Evolutionary conservation across 2,797 vertebrate genomes (phyloP), one percentile per base, ranked within the genome.

Genomic region (Okamejei kenojei): DNA sequence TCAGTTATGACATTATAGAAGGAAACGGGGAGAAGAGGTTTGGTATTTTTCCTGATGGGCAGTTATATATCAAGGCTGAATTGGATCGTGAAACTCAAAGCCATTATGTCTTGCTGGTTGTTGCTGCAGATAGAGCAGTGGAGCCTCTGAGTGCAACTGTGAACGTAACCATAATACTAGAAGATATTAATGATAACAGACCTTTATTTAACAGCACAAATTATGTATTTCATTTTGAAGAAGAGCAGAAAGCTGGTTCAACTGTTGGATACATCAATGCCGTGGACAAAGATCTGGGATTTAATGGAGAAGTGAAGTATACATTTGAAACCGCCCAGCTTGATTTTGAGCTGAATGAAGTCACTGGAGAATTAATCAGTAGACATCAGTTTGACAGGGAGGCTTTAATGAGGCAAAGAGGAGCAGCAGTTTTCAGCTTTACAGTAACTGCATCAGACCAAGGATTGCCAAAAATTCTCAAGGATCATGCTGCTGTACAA

Each of bases 171-270:
- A 96, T 99, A 8, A 97, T 99, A 94, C 95, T 99, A 21, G 98
- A 99, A 74, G 99, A 99, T 65, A 98, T 99, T 1, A 99, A 99
- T 63, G 99, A 99, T 93, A 99, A 99, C 93, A 97, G 98, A 0
- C 99, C 99, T 1, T 96, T 99, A 82, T 99, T 99, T 94, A 99
- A 99, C 95, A 99, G 98, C 95, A 99, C 98, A 26, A 99, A 97
- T 95, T 99, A 99, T 1, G 98, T 99, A 9, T 99, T 99, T 95
- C 97, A 97, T 93, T 99, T 99, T 94, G 97, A 98, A 94, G 99
- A 99, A 93, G 99, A 99, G 93, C 98, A 98, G 95, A 95, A 93
- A 65, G 96, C 97, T 23, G 98, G 98, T 0, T 98, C 98, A 0
- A 95, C 95, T 9, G 97, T 98, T 7, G 99, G 99, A 82, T 97